Conservation (phyloP, 2,888 invertebrate species). For the Plagodis dolabraria region DNA sequence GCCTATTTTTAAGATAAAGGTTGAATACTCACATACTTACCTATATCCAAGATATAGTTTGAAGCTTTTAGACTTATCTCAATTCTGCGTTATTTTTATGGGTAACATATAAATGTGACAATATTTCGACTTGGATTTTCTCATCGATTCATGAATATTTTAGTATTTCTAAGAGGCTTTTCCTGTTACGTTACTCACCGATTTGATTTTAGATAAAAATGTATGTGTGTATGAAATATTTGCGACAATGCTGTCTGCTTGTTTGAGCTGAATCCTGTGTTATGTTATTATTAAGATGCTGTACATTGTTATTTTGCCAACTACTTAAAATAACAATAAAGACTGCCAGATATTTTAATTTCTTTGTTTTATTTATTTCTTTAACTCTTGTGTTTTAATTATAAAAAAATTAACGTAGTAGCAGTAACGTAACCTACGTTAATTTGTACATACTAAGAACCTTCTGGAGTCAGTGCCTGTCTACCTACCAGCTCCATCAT, state of each 20-base stretch:
- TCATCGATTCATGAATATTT: slow-evolving; percentile 24
- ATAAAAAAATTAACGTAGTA: no score
- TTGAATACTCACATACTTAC: no score
- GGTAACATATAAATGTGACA: not conserved
- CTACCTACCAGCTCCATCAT: no score
- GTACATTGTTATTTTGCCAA: slow-evolving; percentile 67
- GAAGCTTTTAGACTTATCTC: no score
- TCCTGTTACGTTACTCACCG: slow-evolving; percentile 24
- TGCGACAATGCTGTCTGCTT: slow-evolving; percentile 17
- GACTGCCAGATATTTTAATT: slow-evolving; percentile 61
- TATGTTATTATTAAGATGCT: slow-evolving; percentile 57
- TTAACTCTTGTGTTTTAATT: not conserved
- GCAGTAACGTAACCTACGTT: no score
- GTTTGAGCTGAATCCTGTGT: slow-evolving; percentile 27
- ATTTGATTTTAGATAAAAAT: slow-evolving; percentile 12
- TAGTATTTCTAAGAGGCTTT: slow-evolving; percentile 39
- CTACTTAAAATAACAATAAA: slow-evolving; percentile 71
- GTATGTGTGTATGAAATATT: slow-evolving; percentile 6
- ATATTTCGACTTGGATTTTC: slow-evolving; percentile 4
- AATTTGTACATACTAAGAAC: no score
- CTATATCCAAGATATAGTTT: no score
- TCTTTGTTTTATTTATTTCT: slow-evolving; percentile 37
- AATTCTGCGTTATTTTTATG: no score
- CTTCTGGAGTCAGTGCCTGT: no score
- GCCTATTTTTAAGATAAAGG: no score